phyloP scores from a whole-genome alignment of 2,797 vertebrate species.

The Holocentrus rufus region DNA sequence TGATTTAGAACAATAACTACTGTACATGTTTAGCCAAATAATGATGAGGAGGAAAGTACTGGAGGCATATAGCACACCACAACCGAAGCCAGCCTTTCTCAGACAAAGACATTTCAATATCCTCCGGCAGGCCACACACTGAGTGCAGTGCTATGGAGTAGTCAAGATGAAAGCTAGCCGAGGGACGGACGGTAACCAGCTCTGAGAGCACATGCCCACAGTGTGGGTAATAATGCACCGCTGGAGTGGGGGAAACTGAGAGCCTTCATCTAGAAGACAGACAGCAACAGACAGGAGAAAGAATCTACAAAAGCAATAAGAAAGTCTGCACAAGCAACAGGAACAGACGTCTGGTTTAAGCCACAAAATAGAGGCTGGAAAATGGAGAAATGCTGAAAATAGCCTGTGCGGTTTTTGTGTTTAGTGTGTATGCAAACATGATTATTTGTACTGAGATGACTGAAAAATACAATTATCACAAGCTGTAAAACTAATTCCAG shows the following conservation, averaged over 20 bases:
- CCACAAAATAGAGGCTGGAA: constrained; percentile 15
- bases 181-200: constrained; percentile 65
- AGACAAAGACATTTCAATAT: constrained; percentile 41
- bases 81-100: constrained; percentile 30
- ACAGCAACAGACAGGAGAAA: constrained; percentile 51
- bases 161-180: constrained; percentile 80
- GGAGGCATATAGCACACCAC: constrained; percentile 6
- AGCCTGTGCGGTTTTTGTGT: background rate
- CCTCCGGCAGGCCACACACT: constrained; percentile 49
- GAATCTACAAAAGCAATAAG: constrained; percentile 41
- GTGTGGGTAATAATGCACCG: constrained; percentile 79
- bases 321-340: constrained; percentile 22
- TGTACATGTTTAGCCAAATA: background rate
- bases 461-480: background rate
- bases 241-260: constrained; percentile 53
- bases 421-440: constrained; percentile 7
- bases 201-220: constrained; percentile 80
- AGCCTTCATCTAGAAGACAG: constrained; percentile 53
- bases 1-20: background rate
- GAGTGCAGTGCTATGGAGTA: constrained; percentile 60
- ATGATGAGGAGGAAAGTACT: background rate
- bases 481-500: background rate
- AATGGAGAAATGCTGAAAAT: constrained; percentile 26
- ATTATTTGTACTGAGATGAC: background rate
- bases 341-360: constrained; percentile 22